Conservation (phyloP, 2,888 invertebrate species). For the Agrotis puta region DNA sequence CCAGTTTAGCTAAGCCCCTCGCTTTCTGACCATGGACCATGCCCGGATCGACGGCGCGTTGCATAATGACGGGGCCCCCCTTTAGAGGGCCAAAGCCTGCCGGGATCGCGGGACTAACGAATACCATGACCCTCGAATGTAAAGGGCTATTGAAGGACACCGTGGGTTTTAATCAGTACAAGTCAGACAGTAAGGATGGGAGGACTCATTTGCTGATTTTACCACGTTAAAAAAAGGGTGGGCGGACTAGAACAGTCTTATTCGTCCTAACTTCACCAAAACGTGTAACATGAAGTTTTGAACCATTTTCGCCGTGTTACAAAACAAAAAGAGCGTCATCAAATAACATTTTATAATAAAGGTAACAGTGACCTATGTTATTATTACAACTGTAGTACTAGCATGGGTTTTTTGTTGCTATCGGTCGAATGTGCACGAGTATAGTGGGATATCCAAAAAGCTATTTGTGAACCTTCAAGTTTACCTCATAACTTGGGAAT, state of each 20-base stretch:
- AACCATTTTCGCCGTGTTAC: neutral
- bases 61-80: no score
- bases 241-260: neutral
- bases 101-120: no score
- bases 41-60: no score
- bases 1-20: no score
- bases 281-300: neutral
- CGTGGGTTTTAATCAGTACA: no score
- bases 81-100: no score
- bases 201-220: no score
- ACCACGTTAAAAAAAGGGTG: no score
- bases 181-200: no score
- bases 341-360: neutral
- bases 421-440: constrained; percentile 32
- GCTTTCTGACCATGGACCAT: no score
- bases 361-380: neutral
- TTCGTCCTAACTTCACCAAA: neutral
- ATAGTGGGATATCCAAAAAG: constrained; percentile 42
- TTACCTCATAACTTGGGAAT: constrained; percentile 49
- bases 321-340: neutral
- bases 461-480: constrained; percentile 32
- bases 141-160: no score
- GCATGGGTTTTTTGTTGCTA: constrained; percentile 44
- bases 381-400: neutral
- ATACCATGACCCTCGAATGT: no score